A percentile compares a stretch with the other conserved stretches of the same genome.
These are phyloP conservation scores for Marmota flaviventris DNA, from an alignment of 2,113 vertebrate species.

Conservation along the genomic window DNA sequence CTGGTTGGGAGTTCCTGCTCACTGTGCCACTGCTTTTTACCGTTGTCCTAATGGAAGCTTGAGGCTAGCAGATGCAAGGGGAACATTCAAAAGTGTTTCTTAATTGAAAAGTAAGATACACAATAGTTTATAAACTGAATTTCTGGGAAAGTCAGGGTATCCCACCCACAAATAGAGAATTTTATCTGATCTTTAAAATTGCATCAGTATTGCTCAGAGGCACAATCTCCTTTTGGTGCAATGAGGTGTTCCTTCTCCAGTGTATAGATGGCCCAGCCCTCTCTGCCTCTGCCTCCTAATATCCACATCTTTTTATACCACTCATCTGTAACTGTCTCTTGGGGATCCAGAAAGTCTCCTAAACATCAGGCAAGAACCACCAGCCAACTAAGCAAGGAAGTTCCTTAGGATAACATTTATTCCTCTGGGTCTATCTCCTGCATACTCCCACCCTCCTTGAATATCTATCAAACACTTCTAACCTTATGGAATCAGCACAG, in stretches of 20 bases:
- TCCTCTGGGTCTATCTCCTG: too few relatives aligned
- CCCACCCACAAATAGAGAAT: not conserved
- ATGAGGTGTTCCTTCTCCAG: not conserved
- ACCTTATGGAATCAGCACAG: not conserved
- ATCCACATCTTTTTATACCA: not conserved
- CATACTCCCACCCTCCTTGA: too few relatives aligned
- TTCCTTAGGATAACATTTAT: not conserved
- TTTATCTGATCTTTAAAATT: slow-evolving; percentile 14
- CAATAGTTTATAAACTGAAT: not conserved
- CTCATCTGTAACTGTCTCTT: not conserved
- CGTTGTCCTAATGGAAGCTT: not conserved
- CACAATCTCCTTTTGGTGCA: not conserved
- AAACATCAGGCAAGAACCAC: not conserved
- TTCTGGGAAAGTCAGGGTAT: not conserved
- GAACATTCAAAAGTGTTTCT: not conserved
- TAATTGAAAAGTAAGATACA: not conserved
- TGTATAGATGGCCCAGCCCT: not conserved
- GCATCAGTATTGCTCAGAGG: not conserved
- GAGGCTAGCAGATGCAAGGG: not conserved
- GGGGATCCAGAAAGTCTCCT: not conserved
- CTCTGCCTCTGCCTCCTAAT: not conserved
- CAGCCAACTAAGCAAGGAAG: not conserved
- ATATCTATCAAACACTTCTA: not conserved
- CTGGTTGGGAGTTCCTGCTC: not conserved
- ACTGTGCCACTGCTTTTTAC: not conserved